Evolutionary conservation across 2,113 vertebrate genomes (phyloP).

Genomic region (Pseudorhombus dupliciocellatus): DNA sequence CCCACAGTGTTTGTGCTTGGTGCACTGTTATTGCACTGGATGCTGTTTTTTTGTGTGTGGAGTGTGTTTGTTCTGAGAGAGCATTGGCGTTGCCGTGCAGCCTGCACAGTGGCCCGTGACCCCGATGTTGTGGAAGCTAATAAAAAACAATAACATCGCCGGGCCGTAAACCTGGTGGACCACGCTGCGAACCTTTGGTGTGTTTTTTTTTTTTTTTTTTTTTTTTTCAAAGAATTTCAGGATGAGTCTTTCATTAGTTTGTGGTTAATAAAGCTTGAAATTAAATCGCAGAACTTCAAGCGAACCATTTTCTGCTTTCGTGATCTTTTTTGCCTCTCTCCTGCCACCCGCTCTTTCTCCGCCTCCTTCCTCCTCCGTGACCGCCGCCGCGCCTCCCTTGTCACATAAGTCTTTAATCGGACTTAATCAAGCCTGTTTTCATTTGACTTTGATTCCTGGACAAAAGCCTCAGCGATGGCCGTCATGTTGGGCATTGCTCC

Average conservation of each 20-base stretch:
- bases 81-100: conserved; percentile 24
- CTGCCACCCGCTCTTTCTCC: conserved; percentile 10
- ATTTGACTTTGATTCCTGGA: conserved; percentile 49
- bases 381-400: not conserved
- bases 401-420: conserved; percentile 44
- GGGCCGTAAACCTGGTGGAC: conserved; percentile 48
- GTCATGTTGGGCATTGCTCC: conserved; percentile 52
- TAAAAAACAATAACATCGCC: conserved; percentile 17
- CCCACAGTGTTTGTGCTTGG: not conserved
- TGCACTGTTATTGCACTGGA: conserved; percentile 10
- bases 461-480: conserved; percentile 47
- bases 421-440: conserved; percentile 48
- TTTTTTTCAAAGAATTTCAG: conserved; percentile 43
- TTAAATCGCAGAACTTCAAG: conserved; percentile 59
- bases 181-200: conserved; percentile 51
- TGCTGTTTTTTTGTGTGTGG: conserved; percentile 5
- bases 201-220: no score
- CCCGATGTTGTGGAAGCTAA: conserved; percentile 32
- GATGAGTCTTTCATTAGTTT: conserved; percentile 40
- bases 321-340: conserved; percentile 39
- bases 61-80: conserved; percentile 33
- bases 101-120: conserved; percentile 27
- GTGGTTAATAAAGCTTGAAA: conserved; percentile 74
- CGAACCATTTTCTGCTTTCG: conserved; percentile 34
- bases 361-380: conserved; percentile 7